Evolutionary conservation across 1,140 invertebrate genomes (phyloP), one percentile per base, ranked within the genome.

Genomic region (Musca domestica): DNA sequence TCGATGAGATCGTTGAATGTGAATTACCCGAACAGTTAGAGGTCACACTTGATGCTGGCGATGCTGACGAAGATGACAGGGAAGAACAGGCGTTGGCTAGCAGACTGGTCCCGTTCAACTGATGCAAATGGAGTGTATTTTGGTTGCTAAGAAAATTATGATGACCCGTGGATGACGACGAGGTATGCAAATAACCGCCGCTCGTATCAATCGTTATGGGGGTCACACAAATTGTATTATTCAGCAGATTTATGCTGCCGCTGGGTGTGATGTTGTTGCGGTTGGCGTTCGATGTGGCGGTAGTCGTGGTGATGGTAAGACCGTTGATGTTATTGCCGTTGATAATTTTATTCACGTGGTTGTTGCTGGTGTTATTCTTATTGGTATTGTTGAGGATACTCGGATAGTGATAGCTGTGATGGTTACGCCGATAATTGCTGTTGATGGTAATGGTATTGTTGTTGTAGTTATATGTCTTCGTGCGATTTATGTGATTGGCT

Each of bases 141-240:
- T 64, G 23, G 56, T 41, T 48, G 15, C 20, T 47, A 6, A 22
- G 7, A 48, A 25, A 47, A n/a, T 49, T 27, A 52, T 66, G 66
- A 12, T 41, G n/a, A 10, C 27, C 20, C 48, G 17, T 54, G 20
- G 51, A 15, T 56, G 52, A 15, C n/a, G n/a, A n/a, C n/a, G 23
- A n/a, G 34, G 56, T 61, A 20, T 61, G 20, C 27, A 61, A 61
- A 68, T 63, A 30, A 27, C 20, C 19, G 2, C 70, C 49, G 63
- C 74, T 77, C 7, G 77, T 79, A 61, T 79, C 77, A 46, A 79
- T 76, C 48, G 70, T 79, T 58, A 79, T 79, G 63, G 74, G 77
- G 67, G 74, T 73, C 41, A 75, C 73, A 71, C 76, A 74, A 34
- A 61, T 61, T 20, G 56, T 61, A 34, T 61, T 61, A 34, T 61